Percentiles rank a stretch among this genome's conserved stretches.
These are phyloP conservation scores for Leucophenga maculata DNA, from an alignment of 2,888 invertebrate species.

Conservation along the genomic window DNA sequence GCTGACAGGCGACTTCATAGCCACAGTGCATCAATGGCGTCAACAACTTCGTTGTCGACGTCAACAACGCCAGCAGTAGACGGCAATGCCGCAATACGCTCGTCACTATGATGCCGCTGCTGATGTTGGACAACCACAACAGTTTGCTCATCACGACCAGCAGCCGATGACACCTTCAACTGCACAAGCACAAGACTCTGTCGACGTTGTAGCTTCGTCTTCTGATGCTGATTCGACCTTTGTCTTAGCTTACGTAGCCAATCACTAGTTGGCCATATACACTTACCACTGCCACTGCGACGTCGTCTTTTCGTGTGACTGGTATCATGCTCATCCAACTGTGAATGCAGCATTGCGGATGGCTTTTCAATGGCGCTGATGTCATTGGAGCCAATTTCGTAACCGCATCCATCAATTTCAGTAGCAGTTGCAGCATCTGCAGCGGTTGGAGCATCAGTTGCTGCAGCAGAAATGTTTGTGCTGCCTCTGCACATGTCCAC, in stretches of 20 bases:
- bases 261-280: slow-evolving; percentile 57
- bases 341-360: not conserved
- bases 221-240: slow-evolving; percentile 31
- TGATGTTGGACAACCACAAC: slow-evolving; percentile 48
- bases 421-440: slow-evolving; percentile 32
- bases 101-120: slow-evolving; percentile 37
- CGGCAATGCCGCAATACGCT: slow-evolving; percentile 22
- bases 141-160: slow-evolving; percentile 23
- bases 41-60: slow-evolving; percentile 49
- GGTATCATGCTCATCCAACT: slow-evolving; percentile 16
- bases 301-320: slow-evolving; percentile 37
- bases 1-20: slow-evolving; percentile 36
- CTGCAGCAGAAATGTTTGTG: not conserved
- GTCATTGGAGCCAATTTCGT: slow-evolving; percentile 47
- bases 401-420: slow-evolving; percentile 56
- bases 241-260: slow-evolving; percentile 58
- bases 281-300: slow-evolving; percentile 41
- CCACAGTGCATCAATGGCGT: slow-evolving; percentile 57
- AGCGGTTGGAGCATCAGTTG: slow-evolving; percentile 28
- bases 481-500: not conserved
- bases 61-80: slow-evolving; percentile 20
- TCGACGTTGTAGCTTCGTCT: slow-evolving; percentile 29
- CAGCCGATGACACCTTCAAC: slow-evolving; percentile 17
- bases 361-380: slow-evolving; percentile 56
- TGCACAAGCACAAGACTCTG: slow-evolving; percentile 50